These are phyloP conservation scores for Anser brachyrhynchus DNA, from an alignment of 2,113 vertebrate species.

Conservation along the genomic window DNA sequence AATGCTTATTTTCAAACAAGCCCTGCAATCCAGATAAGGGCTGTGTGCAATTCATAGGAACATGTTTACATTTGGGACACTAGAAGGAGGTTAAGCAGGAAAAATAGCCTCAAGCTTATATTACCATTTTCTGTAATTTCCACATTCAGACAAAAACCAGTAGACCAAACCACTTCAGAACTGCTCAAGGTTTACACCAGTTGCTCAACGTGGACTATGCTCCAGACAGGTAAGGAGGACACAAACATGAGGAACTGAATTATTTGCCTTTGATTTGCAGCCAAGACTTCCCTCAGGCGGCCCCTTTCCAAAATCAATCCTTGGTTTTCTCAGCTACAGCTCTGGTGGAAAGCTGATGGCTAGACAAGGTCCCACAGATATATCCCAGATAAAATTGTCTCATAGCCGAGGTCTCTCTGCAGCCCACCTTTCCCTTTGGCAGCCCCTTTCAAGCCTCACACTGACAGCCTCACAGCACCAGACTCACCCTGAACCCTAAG, in stretches of 20 bases:
- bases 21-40: not conserved
- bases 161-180: not conserved
- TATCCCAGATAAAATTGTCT: not conserved
- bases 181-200: not conserved
- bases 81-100: not conserved
- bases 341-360: not conserved
- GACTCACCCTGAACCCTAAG: not conserved
- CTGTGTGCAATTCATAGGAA: not conserved
- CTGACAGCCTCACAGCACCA: not conserved
- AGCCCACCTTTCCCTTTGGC: not conserved
- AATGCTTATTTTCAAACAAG: not conserved
- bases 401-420: not conserved
- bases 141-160: rapidly evolving
- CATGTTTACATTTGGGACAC: not conserved
- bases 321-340: not conserved
- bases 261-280: not conserved
- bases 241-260: not conserved
- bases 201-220: rapidly evolving
- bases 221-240: not conserved
- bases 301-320: not conserved
- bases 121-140: not conserved
- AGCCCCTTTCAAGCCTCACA: not conserved
- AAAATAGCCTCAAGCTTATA: not conserved
- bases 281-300: not conserved
- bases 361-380: not conserved